Evolutionary conservation across 2,113 vertebrate genomes (phyloP), one percentile per base, ranked within the genome.

Genomic region (Irena cyanogastra): DNA sequence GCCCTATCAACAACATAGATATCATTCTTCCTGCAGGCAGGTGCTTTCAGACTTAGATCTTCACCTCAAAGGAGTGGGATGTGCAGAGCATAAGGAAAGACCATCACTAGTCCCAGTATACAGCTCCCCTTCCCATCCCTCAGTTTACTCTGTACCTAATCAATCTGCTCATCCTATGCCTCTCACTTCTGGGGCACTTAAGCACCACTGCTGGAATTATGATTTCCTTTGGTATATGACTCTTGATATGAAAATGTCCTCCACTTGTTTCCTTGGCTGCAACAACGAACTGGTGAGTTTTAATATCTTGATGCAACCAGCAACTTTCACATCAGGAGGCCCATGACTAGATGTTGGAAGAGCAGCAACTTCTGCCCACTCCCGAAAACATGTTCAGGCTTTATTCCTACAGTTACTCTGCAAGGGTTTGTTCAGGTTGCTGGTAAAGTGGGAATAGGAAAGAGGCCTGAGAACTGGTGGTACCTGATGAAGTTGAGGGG

Each of bases 71-170:
- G 28, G 22, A 70, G 16, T 1, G 23, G 30, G 23, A 7, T 64
- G 20, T 50, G 31, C 44, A 71, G 74, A 60, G 17, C 27, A 22
- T 13, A 22, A 84, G 57, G 35, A 74, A 53, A 41, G 12, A 16
- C 15, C 13, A 7, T 18, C 33, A 0, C 3, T 35, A 8, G 7
- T 54, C 53, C 41, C 19, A 42, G 8, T 31, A 3, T 8, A 8
- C 13, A 37, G 39, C 21, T 89, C 19, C 19, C 54, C 54, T 31
- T 49, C 79, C 41, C 31, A 0, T 16, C 1, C 35, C 22, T 17
- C 7, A 14, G 0, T 30, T 69, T 66, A 24, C 13, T 11, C 47
- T 64, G 15, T n/a, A 10, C 28, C 9, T 45, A 2, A 70, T 84
- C 52, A 20, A 10, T 69, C 52, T 76, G 49, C 37, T 85, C 30